Evolutionary conservation across 2,888 invertebrate species (phyloP).

Genomic region (Xestobium rufovillosum): DNA sequence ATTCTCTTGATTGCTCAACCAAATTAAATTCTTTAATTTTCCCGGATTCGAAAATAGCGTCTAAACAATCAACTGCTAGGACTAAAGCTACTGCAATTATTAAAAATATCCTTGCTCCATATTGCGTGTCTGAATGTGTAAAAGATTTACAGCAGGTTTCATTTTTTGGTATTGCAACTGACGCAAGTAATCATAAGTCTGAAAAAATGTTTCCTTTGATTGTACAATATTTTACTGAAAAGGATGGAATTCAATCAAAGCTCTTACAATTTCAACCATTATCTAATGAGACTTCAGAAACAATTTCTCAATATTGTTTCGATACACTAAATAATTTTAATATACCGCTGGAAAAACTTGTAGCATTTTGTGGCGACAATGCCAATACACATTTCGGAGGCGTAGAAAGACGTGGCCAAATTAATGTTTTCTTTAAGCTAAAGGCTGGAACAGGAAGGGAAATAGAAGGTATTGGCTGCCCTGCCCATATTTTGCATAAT

Average conservation of each 20-base stretch:
- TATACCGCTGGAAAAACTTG: constrained; percentile 24
- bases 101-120: constrained; percentile 27
- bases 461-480: constrained; percentile 25
- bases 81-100: constrained; percentile 29
- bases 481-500: no score
- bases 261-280: constrained; percentile 21
- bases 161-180: constrained; percentile 25
- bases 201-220: constrained; percentile 31
- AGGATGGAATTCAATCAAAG: constrained; percentile 23
- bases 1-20: constrained; percentile 24
- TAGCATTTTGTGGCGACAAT: constrained; percentile 24
- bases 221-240: constrained; percentile 23
- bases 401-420: constrained; percentile 20
- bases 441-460: constrained; percentile 20
- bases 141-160: constrained; percentile 22
- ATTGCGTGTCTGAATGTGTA: constrained; percentile 26
- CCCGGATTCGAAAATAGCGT: no score
- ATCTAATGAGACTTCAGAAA: constrained; percentile 27
- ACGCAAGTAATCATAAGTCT: constrained; percentile 31
- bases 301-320: constrained; percentile 22
- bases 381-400: constrained; percentile 29
- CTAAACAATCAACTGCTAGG: constrained; percentile 30
- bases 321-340: constrained; percentile 29
- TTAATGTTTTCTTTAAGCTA: constrained; percentile 28
- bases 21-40: no score